Conservation (phyloP, 1,140 invertebrate species). For the Bursaphelenchus mucronatus region DNA sequence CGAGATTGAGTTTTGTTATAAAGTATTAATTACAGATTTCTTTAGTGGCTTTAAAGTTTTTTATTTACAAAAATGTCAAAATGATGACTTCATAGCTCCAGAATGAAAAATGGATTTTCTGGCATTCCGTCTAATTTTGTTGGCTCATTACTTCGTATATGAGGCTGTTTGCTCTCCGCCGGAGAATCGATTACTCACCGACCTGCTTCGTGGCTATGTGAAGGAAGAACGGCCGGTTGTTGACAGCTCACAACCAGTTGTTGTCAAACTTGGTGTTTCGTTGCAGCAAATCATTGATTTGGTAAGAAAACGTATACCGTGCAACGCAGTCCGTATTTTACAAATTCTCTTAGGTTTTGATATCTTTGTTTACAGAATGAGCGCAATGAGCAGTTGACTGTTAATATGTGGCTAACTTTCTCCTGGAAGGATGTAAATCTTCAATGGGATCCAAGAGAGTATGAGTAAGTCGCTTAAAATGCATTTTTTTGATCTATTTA, state of each 20-base stretch:
- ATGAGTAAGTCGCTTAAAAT: constrained; percentile 30
- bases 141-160: no score
- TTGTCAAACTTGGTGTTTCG: constrained; percentile 91
- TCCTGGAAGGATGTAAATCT: constrained; percentile 50
- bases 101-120: no score
- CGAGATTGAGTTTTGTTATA: no score
- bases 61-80: no score
- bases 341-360: background rate
- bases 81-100: no score
- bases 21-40: no score
- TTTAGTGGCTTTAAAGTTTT: no score
- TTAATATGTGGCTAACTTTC: constrained; percentile 51
- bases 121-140: no score
- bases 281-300: constrained; percentile 99
- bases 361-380: constrained; percentile 39
- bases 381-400: constrained; percentile 45
- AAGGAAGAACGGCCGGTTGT: constrained; percentile 88
- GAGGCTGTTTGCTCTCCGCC: constrained; percentile 63
- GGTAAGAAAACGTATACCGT: constrained; percentile 66
- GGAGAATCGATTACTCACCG: constrained; percentile 84
- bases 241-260: constrained; percentile 89
- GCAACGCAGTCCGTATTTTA: background rate
- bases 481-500: background rate
- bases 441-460: constrained; percentile 46
- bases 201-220: constrained; percentile 89